These are phyloP conservation scores for Scartelaos histophorus DNA, from an alignment of 2,113 vertebrate species.

Conservation along the genomic window DNA sequence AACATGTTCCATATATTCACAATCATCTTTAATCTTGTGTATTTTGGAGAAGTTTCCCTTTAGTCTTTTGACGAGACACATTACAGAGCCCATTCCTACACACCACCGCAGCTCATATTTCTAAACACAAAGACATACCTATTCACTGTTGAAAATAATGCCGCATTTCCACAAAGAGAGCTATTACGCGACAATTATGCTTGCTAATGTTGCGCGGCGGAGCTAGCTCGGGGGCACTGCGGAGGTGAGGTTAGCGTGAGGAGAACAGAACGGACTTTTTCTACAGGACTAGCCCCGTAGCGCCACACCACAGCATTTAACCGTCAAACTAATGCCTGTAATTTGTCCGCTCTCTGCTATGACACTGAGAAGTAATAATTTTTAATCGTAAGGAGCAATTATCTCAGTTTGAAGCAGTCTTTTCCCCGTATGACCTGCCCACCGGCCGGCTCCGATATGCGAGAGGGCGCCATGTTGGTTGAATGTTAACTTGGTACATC, in stretches of 20 bases:
- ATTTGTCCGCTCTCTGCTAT: slow-evolving; percentile 35
- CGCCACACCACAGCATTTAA: slow-evolving; percentile 4
- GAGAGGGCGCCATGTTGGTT: not conserved
- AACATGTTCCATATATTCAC: no score
- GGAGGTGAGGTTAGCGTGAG: not conserved
- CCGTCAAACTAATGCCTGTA: slow-evolving; percentile 44
- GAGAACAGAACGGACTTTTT: not conserved
- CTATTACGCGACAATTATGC: not conserved
- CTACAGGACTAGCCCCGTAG: slow-evolving; percentile 15
- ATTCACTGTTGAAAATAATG: no score
- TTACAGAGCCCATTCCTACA: not conserved
- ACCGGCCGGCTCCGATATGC: not conserved
- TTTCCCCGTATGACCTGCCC: slow-evolving; percentile 1
- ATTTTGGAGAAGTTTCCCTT: no score
- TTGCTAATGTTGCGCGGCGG: not conserved
- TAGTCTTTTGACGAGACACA: no score
- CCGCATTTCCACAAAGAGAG: slow-evolving; percentile 6
- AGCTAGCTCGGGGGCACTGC: slow-evolving; percentile 1
- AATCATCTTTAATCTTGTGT: no score
- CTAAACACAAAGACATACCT: not conserved
- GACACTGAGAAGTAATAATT: slow-evolving; percentile 45
- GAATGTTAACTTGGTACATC: not conserved
- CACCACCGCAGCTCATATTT: not conserved
- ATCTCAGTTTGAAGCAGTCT: slow-evolving; percentile 6
- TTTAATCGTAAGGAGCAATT: slow-evolving; percentile 46